Evolutionary conservation across 92 coral and sea anemone species (phyloP).

Genomic region (Epizoanthus rinbou): DNA sequence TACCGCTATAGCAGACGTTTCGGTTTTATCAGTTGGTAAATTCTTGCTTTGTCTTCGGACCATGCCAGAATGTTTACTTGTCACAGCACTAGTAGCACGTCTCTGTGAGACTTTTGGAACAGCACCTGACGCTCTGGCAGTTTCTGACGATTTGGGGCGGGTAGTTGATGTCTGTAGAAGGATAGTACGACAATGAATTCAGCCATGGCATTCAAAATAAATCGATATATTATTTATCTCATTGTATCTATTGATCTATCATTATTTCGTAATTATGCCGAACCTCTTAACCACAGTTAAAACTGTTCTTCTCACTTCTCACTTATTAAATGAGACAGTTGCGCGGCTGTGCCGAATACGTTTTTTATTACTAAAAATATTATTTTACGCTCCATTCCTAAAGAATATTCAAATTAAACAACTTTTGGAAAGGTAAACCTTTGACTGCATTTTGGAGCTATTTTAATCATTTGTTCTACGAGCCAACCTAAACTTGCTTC

Average conservation of each 20-base stretch:
- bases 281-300: too few species aligned
- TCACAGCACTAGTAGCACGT: background rate
- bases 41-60: background rate
- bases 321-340: too few species aligned
- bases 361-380: too few species aligned
- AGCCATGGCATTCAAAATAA: background rate
- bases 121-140: background rate
- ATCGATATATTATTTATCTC: background rate
- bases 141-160: background rate
- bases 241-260: background rate
- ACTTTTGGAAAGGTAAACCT: too few species aligned
- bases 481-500: too few species aligned
- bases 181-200: background rate
- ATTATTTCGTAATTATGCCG: background rate
- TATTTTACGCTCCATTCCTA: too few species aligned
- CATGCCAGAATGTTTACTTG: background rate
- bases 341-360: too few species aligned
- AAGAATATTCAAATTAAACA: too few species aligned
- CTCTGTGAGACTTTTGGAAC: constrained; percentile 14
- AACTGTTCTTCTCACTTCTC: too few species aligned
- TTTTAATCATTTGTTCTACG: too few species aligned
- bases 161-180: background rate
- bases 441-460: too few species aligned
- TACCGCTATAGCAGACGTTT: background rate
- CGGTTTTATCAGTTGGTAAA: background rate